A percentile compares a stretch with the other conserved stretches of the same genome.
These are phyloP conservation scores for Diadophis punctatus DNA, from an alignment of 2,113 vertebrate species.

Conservation along the genomic window DNA sequence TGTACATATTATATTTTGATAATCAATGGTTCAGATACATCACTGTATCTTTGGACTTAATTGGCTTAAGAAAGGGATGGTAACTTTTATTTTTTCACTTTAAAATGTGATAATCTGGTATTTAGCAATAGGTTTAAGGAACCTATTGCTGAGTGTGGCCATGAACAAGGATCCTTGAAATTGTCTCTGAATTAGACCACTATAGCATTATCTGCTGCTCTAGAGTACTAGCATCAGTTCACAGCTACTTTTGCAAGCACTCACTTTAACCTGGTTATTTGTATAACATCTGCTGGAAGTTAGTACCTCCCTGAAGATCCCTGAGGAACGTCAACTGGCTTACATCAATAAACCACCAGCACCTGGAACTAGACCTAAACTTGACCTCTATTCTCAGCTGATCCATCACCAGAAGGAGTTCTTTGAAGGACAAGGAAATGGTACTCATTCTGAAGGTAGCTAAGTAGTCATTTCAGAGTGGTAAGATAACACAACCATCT, in stretches of 20 bases:
- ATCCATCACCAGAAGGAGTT: constrained; percentile 42
- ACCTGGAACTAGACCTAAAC: constrained; percentile 67
- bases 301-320: constrained; percentile 46
- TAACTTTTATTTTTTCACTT: background rate
- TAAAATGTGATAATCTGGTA: background rate
- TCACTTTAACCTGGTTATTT: constrained; percentile 38
- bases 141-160: background rate
- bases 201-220: constrained; percentile 30
- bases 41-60: background rate
- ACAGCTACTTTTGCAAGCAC: background rate
- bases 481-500: constrained; percentile 12
- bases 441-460: background rate
- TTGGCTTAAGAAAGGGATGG: background rate
- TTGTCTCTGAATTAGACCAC: background rate
- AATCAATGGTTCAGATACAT: background rate
- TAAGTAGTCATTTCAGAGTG: constrained; percentile 34
- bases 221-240: background rate
- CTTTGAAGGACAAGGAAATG: background rate
- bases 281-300: constrained; percentile 43
- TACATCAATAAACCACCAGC: constrained; percentile 54
- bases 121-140: no score
- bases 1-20: background rate
- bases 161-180: background rate
- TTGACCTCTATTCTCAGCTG: constrained; percentile 61
- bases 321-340: constrained; percentile 40